Percentiles rank a stretch among this genome's conserved stretches.
phyloP scores from a whole-genome alignment of 2,113 vertebrate genomes.

The Gobio gobio region DNA sequence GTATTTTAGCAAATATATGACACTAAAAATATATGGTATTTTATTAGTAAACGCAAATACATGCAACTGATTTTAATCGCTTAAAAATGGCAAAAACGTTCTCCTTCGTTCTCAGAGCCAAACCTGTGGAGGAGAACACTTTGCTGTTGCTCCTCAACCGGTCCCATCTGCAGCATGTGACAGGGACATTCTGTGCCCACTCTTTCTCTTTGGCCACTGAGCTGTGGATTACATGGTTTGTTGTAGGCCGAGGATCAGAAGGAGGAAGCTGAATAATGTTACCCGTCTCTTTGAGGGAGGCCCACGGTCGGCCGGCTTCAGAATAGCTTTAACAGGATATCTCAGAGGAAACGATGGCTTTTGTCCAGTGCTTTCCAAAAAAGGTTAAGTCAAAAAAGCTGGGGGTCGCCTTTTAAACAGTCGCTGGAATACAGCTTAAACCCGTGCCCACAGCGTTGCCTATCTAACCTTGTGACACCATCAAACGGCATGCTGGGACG shows the following conservation, averaged over 20 bases:
- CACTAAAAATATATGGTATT: too few species aligned
- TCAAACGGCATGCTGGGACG: slow-evolving; percentile 71
- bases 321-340: slow-evolving; percentile 83
- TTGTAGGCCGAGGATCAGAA: slow-evolving; percentile 81
- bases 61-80: background rate
- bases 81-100: background rate
- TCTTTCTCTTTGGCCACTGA: slow-evolving; percentile 80
- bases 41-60: background rate
- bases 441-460: slow-evolving; percentile 72
- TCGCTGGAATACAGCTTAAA: slow-evolving; percentile 77
- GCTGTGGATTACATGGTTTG: slow-evolving; percentile 81
- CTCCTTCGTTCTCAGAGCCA: background rate
- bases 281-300: slow-evolving; percentile 77
- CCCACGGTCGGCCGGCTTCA: slow-evolving; percentile 76
- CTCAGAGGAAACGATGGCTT: slow-evolving; percentile 81
- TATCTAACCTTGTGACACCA: slow-evolving; percentile 78
- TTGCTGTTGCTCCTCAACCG: slow-evolving; percentile 38
- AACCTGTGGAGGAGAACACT: slow-evolving; percentile 32
- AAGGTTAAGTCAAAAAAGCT: slow-evolving; percentile 73
- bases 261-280: slow-evolving; percentile 82
- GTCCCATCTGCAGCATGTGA: slow-evolving; percentile 57
- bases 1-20: too few species aligned
- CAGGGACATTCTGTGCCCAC: slow-evolving; percentile 72
- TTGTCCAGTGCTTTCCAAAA: slow-evolving; percentile 72
- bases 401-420: slow-evolving; percentile 75